Evolutionary conservation across 1,140 invertebrate genomes (phyloP).

Genomic region (Bombyx mori): ASM3026992v2 NC_085112.1:11813501-11814000

Average conservation of each 20-base stretch:
- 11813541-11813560: conserved; percentile 17
- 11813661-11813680: conserved; percentile 59
- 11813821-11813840: no score
- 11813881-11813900: no score
- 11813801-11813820: background rate
- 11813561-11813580: conserved; percentile 38
- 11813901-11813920: no score
- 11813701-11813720: conserved; percentile 30
- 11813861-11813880: no score
- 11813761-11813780: no score
- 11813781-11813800: background rate
- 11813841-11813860: no score
- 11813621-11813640: conserved; percentile 58
- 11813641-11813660: conserved; percentile 54
- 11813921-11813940: no score
- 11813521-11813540: conserved; percentile 19
- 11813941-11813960: no score
- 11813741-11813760: conserved; percentile 26
- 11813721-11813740: conserved; percentile 47
- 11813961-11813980: no score
- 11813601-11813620: conserved; percentile 46
- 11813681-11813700: conserved; percentile 33
- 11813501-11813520: conserved; percentile 44
- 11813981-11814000: no score
- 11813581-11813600: conserved; percentile 42